Evolutionary conservation across 2,113 vertebrate species (phyloP).

Genomic region (Glaucidium brasilianum): DNA sequence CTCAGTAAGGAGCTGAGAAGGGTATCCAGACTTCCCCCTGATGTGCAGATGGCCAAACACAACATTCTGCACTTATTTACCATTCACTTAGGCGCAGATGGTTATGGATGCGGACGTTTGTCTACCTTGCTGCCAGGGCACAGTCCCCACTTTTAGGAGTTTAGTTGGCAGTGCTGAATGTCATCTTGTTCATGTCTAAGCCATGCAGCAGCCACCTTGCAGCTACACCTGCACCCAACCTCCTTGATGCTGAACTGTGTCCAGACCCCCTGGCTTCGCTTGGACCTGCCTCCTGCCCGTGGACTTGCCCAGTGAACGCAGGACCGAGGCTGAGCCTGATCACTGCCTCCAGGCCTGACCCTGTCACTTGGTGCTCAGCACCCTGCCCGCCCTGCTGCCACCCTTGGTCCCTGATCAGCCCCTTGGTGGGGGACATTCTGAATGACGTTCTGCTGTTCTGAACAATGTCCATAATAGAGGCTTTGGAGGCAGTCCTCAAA

Average conservation of each 20-base stretch:
- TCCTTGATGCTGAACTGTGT: neutral
- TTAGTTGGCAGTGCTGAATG: neutral
- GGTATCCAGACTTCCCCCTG: neutral
- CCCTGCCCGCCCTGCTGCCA: neutral
- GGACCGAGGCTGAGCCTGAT: neutral
- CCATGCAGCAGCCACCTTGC: accelerated
- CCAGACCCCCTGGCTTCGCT: neutral
- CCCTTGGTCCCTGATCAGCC: too few relatives aligned
- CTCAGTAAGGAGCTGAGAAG: neutral
- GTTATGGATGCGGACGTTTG: neutral
- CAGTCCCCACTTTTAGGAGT: neutral
- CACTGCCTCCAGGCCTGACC: neutral
- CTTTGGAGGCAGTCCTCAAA: neutral
- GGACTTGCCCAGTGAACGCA: neutral
- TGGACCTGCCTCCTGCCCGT: neutral
- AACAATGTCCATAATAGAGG: neutral
- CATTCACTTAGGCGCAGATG: neutral
- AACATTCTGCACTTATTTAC: neutral
- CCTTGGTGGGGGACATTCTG: neutral
- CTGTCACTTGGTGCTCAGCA: neutral
- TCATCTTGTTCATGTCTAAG: neutral
- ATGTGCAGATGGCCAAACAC: neutral
- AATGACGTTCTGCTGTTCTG: neutral
- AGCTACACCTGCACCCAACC: neutral
- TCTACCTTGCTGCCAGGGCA: neutral